Percentiles rank a stretch among this genome's conserved stretches.
Evolutionary conservation across 1,140 invertebrate species (phyloP).

Genomic region (Chymomyza costata): DNA sequence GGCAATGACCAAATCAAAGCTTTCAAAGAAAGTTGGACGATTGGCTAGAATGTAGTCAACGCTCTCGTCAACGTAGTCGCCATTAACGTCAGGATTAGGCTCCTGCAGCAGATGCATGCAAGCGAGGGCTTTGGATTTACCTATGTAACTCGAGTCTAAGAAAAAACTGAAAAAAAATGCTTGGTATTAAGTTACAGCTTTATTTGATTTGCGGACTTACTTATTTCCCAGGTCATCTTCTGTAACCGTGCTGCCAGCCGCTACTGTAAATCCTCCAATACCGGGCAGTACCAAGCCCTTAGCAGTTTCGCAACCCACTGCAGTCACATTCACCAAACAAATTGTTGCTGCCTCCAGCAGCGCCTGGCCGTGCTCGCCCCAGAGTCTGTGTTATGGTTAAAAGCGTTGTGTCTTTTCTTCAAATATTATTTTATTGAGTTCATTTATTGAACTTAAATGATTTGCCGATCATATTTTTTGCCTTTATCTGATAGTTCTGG

Average conservation of each 20-base stretch:
- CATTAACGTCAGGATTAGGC: conserved; percentile 94
- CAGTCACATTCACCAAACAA: conserved; percentile 96
- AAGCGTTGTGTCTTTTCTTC: not conserved
- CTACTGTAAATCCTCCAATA: conserved; percentile 96
- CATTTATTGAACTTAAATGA: conserved; percentile 39
- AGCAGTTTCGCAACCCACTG: conserved; percentile 94
- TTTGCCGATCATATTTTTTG: conserved; percentile 76
- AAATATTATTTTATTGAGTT: not conserved
- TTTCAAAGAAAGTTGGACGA: conserved; percentile 90
- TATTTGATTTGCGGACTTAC: conserved; percentile 76
- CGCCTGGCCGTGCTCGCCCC: conserved; percentile 97
- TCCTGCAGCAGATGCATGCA: conserved; percentile 90
- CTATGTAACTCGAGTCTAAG: conserved; percentile 85
- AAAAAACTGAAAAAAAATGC: conserved; percentile 87
- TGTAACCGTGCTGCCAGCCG: conserved; percentile 90
- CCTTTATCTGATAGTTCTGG: conserved; percentile 76
- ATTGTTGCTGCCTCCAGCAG: conserved; percentile 91
- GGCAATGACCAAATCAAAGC: conserved; percentile 92
- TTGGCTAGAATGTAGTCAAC: conserved; percentile 88
- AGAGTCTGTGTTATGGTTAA: conserved; percentile 83
- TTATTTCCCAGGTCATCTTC: conserved; percentile 96
- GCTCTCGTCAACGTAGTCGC: conserved; percentile 93
- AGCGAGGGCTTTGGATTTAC: conserved; percentile 88
- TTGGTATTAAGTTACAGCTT: not conserved
- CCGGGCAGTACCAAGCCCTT: conserved; percentile 96